A percentile compares a stretch with the other conserved stretches of the same genome.
phyloP scores from a whole-genome alignment of 2,113 vertebrate species.

The Takifugu bimaculatus region DNA sequence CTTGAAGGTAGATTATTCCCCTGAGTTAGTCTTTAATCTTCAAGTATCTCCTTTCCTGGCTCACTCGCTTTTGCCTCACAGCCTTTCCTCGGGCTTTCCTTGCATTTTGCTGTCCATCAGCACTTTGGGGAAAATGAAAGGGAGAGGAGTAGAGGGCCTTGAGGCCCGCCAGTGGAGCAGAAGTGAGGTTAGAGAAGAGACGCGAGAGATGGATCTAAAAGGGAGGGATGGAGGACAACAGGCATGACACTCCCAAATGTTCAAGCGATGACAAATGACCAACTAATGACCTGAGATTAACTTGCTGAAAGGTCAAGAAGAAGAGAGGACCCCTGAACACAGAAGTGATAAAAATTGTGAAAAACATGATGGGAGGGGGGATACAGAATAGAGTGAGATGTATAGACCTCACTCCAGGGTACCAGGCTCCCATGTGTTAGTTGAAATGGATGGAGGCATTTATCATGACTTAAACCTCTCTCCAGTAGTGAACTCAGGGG shows the following conservation, averaged over 20 bases:
- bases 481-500: slow-evolving; percentile 10
- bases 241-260: slow-evolving; percentile 26
- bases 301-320: slow-evolving; percentile 54
- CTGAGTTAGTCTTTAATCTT: not conserved
- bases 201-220: slow-evolving; percentile 21
- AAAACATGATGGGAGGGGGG: slow-evolving; percentile 8
- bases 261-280: slow-evolving; percentile 53
- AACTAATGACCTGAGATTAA: slow-evolving; percentile 65
- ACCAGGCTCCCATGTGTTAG: slow-evolving; percentile 19
- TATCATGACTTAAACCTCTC: slow-evolving; percentile 11
- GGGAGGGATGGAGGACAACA: slow-evolving; percentile 27
- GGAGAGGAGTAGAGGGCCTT: slow-evolving; percentile 32
- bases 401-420: slow-evolving; percentile 22
- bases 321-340: slow-evolving; percentile 20
- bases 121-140: slow-evolving; percentile 54
- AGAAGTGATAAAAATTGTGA: slow-evolving; percentile 9
- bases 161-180: slow-evolving; percentile 34
- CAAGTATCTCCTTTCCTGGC: not conserved
- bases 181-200: slow-evolving; percentile 4
- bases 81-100: slow-evolving; percentile 50
- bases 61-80: slow-evolving; percentile 29
- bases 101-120: slow-evolving; percentile 62
- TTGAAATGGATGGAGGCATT: slow-evolving; percentile 22
- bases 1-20: slow-evolving; percentile 2
- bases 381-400: slow-evolving; percentile 34